phyloP scores from a whole-genome alignment of 2,888 invertebrate species.

The Cyaniris semiargus region DNA sequence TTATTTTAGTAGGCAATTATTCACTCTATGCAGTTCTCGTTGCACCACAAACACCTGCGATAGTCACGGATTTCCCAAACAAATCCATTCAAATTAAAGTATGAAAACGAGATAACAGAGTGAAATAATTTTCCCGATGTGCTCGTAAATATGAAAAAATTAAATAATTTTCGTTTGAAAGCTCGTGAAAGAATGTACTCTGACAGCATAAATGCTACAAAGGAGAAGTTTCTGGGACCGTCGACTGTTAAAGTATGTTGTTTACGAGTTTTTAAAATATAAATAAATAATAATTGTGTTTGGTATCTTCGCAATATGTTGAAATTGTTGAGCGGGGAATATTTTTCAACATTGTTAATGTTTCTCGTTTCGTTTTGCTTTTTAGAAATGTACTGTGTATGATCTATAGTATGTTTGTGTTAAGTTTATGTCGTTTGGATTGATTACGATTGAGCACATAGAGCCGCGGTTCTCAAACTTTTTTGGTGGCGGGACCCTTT shows the following conservation, averaged over 20 bases:
- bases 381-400: background rate
- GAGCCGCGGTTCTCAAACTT: no score
- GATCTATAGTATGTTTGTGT: background rate
- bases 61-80: background rate
- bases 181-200: constrained; percentile 24
- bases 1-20: no score
- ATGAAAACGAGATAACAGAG: constrained; percentile 30
- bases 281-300: constrained; percentile 30
- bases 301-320: constrained; percentile 25
- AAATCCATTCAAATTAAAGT: background rate
- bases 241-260: constrained; percentile 17
- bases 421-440: background rate
- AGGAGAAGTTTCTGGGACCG: constrained; percentile 28
- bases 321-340: constrained; percentile 17
- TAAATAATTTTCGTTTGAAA: constrained; percentile 21
- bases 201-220: constrained; percentile 31
- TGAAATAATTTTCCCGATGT: background rate
- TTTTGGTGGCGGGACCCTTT: no score
- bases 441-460: background rate
- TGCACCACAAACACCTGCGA: background rate
- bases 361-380: background rate
- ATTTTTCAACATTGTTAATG: constrained; percentile 23
- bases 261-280: constrained; percentile 30
- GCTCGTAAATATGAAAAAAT: constrained; percentile 18
- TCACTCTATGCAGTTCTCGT: background rate